phyloP scores from a whole-genome alignment of 1,140 invertebrate genomes.

The Cherax quadricarinatus region DNA sequence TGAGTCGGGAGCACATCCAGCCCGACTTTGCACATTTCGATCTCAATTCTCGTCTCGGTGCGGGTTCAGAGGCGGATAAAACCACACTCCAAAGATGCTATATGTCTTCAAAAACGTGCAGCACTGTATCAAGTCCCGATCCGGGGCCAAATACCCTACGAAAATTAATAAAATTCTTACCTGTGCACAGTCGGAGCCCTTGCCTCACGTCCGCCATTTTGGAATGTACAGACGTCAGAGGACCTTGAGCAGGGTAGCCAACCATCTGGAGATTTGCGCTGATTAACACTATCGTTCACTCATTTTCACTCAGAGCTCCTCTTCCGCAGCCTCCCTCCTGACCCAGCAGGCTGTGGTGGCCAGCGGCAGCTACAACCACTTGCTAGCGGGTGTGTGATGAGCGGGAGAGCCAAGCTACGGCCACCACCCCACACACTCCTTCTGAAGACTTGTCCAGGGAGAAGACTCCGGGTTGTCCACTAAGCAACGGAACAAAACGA shows the following conservation, averaged over 20 bases:
- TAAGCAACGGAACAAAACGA: not conserved
- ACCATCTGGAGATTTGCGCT: slow-evolving; percentile 35
- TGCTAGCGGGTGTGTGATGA: not conserved
- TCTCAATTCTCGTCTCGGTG: not conserved
- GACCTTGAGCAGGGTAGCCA: slow-evolving; percentile 56
- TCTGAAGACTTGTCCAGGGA: not conserved
- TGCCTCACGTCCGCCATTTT: slow-evolving; percentile 58
- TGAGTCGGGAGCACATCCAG: slow-evolving; percentile 16
- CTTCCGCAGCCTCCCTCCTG: not conserved
- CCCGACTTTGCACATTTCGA: slow-evolving; percentile 65
- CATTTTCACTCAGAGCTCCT: slow-evolving; percentile 17
- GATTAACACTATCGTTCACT: slow-evolving; percentile 34
- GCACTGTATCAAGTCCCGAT: not conserved
- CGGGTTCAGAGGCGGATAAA: not conserved
- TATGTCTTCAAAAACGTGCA: slow-evolving; percentile 50
- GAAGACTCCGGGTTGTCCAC: slow-evolving; percentile 9
- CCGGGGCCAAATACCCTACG: slow-evolving; percentile 35
- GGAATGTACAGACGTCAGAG: slow-evolving; percentile 61
- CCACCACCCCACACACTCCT: not conserved
- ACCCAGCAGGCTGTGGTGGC: not conserved
- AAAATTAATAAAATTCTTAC: slow-evolving; percentile 61
- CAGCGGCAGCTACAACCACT: not conserved
- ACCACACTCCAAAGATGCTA: slow-evolving; percentile 21
- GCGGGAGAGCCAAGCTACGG: not conserved
- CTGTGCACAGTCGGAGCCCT: slow-evolving; percentile 49